phyloP scores from a whole-genome alignment of 2,888 invertebrate species.

The Orchesellides sinensis region DNA sequence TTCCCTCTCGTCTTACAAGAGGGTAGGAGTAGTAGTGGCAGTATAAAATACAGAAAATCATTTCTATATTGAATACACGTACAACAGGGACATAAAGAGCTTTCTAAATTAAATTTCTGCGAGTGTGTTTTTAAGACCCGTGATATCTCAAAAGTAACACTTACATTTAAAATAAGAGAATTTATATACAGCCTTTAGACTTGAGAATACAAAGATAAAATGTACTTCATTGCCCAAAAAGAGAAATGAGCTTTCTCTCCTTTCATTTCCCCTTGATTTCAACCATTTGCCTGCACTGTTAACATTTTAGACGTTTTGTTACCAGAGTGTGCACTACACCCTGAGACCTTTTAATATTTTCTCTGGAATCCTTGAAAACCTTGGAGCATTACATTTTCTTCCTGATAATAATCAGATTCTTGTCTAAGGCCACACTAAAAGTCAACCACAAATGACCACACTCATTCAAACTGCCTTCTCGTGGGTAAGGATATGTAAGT shows the following conservation, averaged over 20 bases:
- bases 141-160: conserved; percentile 13
- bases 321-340: not conserved
- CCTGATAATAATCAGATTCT: conserved; percentile 51
- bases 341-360: conserved; percentile 48
- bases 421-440: conserved; percentile 43
- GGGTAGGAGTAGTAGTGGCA: too few relatives aligned
- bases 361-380: not conserved
- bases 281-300: not conserved
- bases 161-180: conserved; percentile 25
- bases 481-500: conserved; percentile 22
- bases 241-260: conserved; percentile 52
- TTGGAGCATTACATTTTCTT: conserved; percentile 36
- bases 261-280: conserved; percentile 25
- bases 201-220: too few relatives aligned
- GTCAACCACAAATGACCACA: conserved; percentile 55
- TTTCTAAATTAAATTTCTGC: conserved; percentile 56
- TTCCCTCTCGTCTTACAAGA: not conserved
- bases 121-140: conserved; percentile 51
- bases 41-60: conserved; percentile 6
- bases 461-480: conserved; percentile 35
- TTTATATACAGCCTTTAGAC: too few relatives aligned
- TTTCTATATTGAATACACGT: conserved; percentile 32
- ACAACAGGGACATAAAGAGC: not conserved
- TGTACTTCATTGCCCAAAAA: too few relatives aligned
- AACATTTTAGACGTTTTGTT: not conserved